A percentile compares a stretch with the other conserved stretches of the same genome.
Evolutionary conservation across 2,888 invertebrate genomes (phyloP).

Genomic region (Tryphoninae sp.): DNA sequence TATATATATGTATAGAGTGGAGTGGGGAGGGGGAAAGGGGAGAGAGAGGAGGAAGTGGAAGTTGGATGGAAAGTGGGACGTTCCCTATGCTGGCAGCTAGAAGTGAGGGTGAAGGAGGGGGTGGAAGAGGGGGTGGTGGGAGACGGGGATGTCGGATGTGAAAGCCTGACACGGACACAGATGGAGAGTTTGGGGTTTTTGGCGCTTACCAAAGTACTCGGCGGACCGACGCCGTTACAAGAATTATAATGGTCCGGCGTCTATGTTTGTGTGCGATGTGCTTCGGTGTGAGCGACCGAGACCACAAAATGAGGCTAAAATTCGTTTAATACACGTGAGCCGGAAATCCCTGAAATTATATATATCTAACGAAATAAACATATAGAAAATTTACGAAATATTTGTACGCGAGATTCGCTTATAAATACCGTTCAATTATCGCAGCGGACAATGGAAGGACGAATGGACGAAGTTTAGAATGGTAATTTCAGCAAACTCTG

Average conservation of each 20-base stretch:
- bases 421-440: conserved; percentile 36
- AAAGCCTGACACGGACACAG: conserved; percentile 46
- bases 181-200: conserved; percentile 46
- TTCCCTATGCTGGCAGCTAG: conserved; percentile 41
- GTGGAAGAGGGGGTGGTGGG: neutral
- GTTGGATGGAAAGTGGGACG: conserved; percentile 36
- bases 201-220: conserved; percentile 37
- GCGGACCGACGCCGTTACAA: conserved; percentile 35
- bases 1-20: neutral
- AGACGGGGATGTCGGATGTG: conserved; percentile 13
- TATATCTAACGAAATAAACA: conserved; percentile 21
- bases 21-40: conserved; percentile 9
- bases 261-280: neutral
- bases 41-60: neutral
- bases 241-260: conserved; percentile 50
- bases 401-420: conserved; percentile 11
- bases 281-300: neutral
- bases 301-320: conserved; percentile 14
- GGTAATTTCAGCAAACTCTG: neutral
- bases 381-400: conserved; percentile 17
- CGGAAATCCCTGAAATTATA: neutral
- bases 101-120: conserved; percentile 32
- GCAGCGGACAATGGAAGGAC: neutral
- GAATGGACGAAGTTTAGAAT: neutral
- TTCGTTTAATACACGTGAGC: conserved; percentile 37